Conservation (phyloP, 2,797 vertebrate genomes). For the Perdix hodgsoniae region DNA sequence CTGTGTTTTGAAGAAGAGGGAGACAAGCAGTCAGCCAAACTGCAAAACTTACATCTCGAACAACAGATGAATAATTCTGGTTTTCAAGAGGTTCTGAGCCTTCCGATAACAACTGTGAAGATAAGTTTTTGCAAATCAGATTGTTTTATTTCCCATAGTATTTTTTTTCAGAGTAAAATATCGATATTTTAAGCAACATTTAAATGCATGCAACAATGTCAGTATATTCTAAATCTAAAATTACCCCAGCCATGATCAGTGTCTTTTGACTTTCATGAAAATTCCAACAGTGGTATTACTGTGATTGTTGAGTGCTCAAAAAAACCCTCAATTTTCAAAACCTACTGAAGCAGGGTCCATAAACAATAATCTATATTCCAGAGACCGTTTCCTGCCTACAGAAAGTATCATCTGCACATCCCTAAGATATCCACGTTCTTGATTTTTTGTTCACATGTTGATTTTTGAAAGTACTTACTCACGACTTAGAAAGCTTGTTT, state of each 20-base stretch:
- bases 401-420: background rate
- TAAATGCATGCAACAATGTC: background rate
- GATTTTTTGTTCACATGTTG: background rate
- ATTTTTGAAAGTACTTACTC: background rate
- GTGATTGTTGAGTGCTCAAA: background rate
- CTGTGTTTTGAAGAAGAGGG: background rate
- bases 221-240: background rate
- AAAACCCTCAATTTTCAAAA: background rate
- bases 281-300: background rate
- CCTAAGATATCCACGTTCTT: background rate
- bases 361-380: background rate
- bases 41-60: constrained; percentile 89
- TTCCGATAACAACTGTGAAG: constrained; percentile 88
- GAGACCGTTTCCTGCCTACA: background rate
- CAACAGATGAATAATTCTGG: constrained; percentile 91
- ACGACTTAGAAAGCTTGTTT: background rate
- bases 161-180: background rate
- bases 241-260: background rate
- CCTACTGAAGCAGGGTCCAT: background rate
- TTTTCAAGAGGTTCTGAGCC: constrained; percentile 88
- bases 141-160: background rate
- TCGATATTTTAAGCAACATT: background rate
- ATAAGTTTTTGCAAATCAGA: constrained; percentile 41
- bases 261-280: background rate
- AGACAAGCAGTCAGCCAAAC: background rate